Conservation (phyloP, 2,113 vertebrate species). For the Miniopterus natalensis region DNA sequence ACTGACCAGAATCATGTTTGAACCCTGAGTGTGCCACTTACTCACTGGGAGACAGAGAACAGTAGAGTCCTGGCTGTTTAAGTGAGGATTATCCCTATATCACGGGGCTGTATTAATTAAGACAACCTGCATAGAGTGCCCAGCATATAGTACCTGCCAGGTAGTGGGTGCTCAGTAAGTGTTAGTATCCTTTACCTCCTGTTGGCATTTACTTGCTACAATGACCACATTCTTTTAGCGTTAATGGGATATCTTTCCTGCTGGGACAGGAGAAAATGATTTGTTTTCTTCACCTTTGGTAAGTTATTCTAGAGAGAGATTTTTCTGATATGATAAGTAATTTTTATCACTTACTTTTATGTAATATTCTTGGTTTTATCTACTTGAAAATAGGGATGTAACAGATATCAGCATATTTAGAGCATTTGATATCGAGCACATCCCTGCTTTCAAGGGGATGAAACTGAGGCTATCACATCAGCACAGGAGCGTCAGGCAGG, state of each 20-base stretch:
- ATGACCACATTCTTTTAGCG: not conserved
- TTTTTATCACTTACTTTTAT: not conserved
- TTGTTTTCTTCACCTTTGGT: not conserved
- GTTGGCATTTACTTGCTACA: not conserved
- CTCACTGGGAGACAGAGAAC: not conserved
- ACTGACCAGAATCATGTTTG: not conserved
- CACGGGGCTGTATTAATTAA: not conserved
- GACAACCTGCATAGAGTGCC: not conserved
- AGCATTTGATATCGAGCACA: not conserved
- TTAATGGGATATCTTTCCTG: not conserved
- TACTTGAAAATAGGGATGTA: not conserved
- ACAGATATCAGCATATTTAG: not conserved
- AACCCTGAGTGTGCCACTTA: not conserved
- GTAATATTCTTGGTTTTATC: not conserved
- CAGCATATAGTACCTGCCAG: not conserved
- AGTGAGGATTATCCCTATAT: not conserved
- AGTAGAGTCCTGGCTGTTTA: not conserved
- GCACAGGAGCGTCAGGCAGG: not conserved
- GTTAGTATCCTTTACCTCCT: not conserved
- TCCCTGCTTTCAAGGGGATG: not conserved
- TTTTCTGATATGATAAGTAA: conserved; percentile 10
- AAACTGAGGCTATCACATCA: not conserved
- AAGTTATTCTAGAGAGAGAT: not conserved
- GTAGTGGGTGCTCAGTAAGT: not conserved
- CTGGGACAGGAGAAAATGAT: not conserved